Evolutionary conservation across 2,888 invertebrate genomes (phyloP).

Genomic region (Synanthedon myopaeformis): DNA sequence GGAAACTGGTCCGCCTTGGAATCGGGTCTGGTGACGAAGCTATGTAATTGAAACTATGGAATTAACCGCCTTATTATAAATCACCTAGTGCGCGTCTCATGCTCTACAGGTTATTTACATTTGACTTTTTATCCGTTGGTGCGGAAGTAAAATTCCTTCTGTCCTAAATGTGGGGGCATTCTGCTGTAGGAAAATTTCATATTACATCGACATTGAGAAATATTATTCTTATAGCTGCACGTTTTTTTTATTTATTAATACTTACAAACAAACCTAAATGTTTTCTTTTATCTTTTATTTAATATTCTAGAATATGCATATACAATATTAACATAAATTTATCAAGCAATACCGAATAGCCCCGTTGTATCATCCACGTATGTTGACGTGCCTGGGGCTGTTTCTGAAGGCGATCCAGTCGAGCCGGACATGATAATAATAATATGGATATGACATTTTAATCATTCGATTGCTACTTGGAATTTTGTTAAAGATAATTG

Average conservation of each 20-base stretch:
- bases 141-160: conserved; percentile 58
- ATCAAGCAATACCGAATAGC: conserved; percentile 30
- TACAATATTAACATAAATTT: neutral
- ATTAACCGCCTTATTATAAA: conserved; percentile 23
- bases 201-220: neutral
- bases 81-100: conserved; percentile 34
- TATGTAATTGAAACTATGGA: conserved; percentile 22
- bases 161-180: conserved; percentile 43
- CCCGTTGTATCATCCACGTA: conserved; percentile 28
- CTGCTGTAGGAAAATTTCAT: conserved; percentile 5
- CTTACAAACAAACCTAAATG: no score
- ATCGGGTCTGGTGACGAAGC: conserved; percentile 13
- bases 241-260: no score
- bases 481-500: no score
- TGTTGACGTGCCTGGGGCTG: conserved; percentile 46
- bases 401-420: conserved; percentile 43
- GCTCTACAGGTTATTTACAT: conserved; percentile 63
- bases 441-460: conserved; percentile 27
- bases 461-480: no score
- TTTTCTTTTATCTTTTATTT: no score
- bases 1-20: neutral
- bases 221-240: no score
- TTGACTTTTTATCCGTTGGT: conserved; percentile 58
- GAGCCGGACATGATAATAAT: conserved; percentile 26
- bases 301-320: no score